Evolutionary conservation across 1,140 invertebrate genomes (phyloP).

Genomic region (Elysia chlorotica): DNA sequence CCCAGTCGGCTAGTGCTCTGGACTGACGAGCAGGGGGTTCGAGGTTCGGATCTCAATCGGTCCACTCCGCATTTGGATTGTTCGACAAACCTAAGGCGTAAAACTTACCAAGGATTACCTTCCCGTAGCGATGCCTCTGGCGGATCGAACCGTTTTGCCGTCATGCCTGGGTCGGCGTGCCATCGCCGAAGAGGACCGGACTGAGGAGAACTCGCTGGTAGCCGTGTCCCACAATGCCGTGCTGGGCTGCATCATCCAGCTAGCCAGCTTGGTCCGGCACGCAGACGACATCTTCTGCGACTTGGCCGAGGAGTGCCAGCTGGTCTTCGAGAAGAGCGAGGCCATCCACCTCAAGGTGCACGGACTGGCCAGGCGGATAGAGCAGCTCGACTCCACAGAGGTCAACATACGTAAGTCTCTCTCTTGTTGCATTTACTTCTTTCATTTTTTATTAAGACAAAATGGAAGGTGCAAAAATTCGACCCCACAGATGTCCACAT

Average conservation of each 20-base stretch:
- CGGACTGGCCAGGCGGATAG: slow-evolving; percentile 68
- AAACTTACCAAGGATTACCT: too few relatives aligned
- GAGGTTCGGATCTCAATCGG: too few relatives aligned
- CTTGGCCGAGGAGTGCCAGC: slow-evolving; percentile 72
- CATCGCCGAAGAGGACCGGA: slow-evolving; percentile 29
- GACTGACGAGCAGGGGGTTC: too few relatives aligned
- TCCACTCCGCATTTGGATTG: too few relatives aligned
- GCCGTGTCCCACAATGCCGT: slow-evolving; percentile 78
- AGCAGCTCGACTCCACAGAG: slow-evolving; percentile 74
- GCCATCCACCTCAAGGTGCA: slow-evolving; percentile 70
- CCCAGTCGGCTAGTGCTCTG: too few relatives aligned
- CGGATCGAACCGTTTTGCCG: slow-evolving; percentile 42
- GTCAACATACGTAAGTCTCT: slow-evolving; percentile 81
- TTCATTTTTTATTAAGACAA: neutral
- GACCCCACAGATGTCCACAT: too few relatives aligned
- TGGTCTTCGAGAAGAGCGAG: slow-evolving; percentile 71
- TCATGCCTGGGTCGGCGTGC: slow-evolving; percentile 36
- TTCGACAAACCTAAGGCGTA: too few relatives aligned
- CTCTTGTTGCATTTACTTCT: neutral
- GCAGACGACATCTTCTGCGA: slow-evolving; percentile 80
- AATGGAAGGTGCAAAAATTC: too few relatives aligned
- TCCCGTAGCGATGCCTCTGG: slow-evolving; percentile 46
- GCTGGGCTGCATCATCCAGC: slow-evolving; percentile 75
- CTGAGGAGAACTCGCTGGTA: slow-evolving; percentile 32
- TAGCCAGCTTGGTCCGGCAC: slow-evolving; percentile 76